Evolutionary conservation across 2,797 vertebrate species (phyloP), one percentile per base, ranked within the genome.

Genomic region (Ataeniobius toweri): DNA sequence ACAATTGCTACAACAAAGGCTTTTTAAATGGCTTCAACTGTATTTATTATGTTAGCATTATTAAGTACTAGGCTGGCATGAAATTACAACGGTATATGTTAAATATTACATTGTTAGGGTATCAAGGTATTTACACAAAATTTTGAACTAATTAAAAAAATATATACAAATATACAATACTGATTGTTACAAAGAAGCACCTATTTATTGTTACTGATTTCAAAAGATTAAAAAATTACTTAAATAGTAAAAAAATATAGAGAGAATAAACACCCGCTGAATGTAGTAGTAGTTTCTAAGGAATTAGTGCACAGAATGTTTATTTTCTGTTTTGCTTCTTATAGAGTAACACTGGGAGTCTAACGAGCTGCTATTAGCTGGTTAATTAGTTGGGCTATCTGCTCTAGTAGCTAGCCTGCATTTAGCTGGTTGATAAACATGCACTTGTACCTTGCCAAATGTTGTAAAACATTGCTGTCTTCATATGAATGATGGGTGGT

Each of bases 11-110:
- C 39, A 83, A 73, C 44, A 76, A 51, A 22, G 18, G 8, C 59
- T 51, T 81, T 58, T 48, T 71, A 39, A 82, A 84, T 83, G 36
- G 59, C 20, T n/a, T 5, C 28, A 58, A 24, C n/a, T 71, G 22
- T 70, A 53, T 80, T 59, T 56, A 71, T 75, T 63, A 3, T 65
- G 12, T 71, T 59, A 44, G 8, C 55, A 1, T 74, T 73, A 22
- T 48, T 5, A 12, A 70, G 72, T 39, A 22, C 36, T 0, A 44
- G 22, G 36, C 36, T 22, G 63, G 28, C 20, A 24, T 41, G 39
- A 41, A 67, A 24, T 67, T 41, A 24, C 3, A 22, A 67, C 20
- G 2, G 36, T 39, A 67, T 67, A 24, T 9, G 12, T 41, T 6
- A 63, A 63, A 63, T 61, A 18, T 31, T 7, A 61, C 6, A 31